These are phyloP conservation scores for Imbricaverruca yamaguchii DNA, from an alignment of 2,888 invertebrate species.

Conservation along the genomic window DNA sequence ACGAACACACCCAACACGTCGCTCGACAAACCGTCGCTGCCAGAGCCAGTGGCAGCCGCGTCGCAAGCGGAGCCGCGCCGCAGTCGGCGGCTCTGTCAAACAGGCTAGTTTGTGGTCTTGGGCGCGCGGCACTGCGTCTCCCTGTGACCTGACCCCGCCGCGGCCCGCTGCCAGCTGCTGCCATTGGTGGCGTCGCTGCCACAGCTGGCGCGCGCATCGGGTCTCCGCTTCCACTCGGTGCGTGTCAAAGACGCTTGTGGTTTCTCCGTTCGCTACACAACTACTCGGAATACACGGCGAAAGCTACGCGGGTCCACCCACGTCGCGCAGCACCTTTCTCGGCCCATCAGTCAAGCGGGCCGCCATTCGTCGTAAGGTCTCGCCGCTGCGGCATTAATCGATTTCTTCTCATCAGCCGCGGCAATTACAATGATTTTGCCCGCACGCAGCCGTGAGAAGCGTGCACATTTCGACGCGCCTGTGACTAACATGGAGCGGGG, in stretches of 20 bases:
- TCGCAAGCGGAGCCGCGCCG: neutral
- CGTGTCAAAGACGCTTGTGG: neutral
- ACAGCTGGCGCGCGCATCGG: neutral
- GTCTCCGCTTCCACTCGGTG: neutral
- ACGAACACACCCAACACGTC: neutral
- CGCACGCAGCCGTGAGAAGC: too few relatives aligned
- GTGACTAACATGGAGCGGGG: too few relatives aligned
- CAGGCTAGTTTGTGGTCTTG: slow-evolving; percentile 3
- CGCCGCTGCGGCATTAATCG: too few relatives aligned
- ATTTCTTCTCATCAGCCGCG: too few relatives aligned
- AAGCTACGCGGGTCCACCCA: neutral
- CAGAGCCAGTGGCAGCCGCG: neutral
- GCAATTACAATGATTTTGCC: too few relatives aligned
- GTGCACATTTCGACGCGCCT: too few relatives aligned
- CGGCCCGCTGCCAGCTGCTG: neutral
- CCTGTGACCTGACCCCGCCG: neutral
- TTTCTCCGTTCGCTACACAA: neutral
- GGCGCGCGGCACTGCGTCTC: neutral
- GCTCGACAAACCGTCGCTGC: neutral
- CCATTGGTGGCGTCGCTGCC: neutral
- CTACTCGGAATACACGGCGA: neutral
- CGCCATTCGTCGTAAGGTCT: too few relatives aligned
- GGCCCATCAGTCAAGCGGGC: too few relatives aligned
- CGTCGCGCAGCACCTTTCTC: too few relatives aligned
- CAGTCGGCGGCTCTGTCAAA: neutral